Evolutionary conservation across 2,113 vertebrate genomes (phyloP).

Genomic region (Carettochelys insculpta): DNA sequence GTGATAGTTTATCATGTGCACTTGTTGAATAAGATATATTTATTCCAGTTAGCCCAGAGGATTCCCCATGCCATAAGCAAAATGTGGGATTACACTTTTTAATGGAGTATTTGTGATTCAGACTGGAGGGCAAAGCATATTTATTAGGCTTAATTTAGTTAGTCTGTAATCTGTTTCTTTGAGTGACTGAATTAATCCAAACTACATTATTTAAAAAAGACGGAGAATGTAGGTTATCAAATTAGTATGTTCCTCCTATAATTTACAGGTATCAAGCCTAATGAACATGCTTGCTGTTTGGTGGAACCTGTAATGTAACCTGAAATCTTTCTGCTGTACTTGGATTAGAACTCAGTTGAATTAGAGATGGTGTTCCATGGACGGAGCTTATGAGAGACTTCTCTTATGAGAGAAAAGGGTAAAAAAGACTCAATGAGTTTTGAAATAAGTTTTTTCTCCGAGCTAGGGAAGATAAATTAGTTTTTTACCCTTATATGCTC

Average conservation of each 20-base stretch:
- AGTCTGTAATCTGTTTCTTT: neutral
- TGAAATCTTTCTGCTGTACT: neutral
- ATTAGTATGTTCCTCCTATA: too few relatives aligned
- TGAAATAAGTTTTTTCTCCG: too few relatives aligned
- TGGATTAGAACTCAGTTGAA: neutral
- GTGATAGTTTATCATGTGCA: neutral
- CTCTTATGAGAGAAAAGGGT: too few relatives aligned
- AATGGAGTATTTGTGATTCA: neutral
- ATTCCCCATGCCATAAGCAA: neutral
- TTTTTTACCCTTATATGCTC: too few relatives aligned
- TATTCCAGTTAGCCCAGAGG: neutral
- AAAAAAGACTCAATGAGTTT: too few relatives aligned
- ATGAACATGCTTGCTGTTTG: neutral
- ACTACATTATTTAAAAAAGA: accelerated
- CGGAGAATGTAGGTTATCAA: neutral
- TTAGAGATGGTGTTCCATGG: neutral
- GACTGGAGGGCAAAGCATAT: neutral
- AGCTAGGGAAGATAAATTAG: too few relatives aligned
- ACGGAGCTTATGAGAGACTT: too few relatives aligned
- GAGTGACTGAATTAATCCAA: neutral
- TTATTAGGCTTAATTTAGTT: neutral
- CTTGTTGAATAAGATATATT: neutral
- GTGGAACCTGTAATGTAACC: neutral
- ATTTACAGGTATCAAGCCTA: neutral
- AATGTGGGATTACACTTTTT: neutral